phyloP scores from a whole-genome alignment of 2,888 invertebrate genomes.

The Nomada ferruginata region DNA sequence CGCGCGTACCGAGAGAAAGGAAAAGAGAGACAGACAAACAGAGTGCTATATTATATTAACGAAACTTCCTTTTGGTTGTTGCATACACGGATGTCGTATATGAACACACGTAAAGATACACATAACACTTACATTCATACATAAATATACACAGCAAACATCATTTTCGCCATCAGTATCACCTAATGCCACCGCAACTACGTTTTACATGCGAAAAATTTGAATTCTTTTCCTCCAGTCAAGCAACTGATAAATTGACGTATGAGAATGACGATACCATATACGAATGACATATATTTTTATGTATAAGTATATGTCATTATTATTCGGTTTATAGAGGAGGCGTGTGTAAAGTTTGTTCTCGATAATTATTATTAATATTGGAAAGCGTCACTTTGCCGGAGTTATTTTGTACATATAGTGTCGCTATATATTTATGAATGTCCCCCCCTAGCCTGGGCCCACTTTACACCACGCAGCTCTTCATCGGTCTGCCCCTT shows the following conservation, averaged over 20 bases:
- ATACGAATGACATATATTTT: conserved; percentile 23
- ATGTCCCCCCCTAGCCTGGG: conserved; percentile 27
- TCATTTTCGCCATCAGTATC: conserved; percentile 38
- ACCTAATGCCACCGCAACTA: conserved; percentile 39
- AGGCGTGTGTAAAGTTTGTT: conserved; percentile 66
- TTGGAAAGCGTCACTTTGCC: conserved; percentile 52
- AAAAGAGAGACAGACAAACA: background rate
- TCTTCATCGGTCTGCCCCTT: conserved; percentile 34
- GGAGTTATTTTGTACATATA: conserved; percentile 69
- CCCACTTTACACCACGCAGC: conserved; percentile 48
- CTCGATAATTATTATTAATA: conserved; percentile 59
- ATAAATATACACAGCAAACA: conserved; percentile 11
- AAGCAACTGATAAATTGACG: conserved; percentile 55
- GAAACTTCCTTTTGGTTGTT: conserved; percentile 54
- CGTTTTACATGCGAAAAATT: conserved; percentile 60
- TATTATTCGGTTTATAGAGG: conserved; percentile 50
- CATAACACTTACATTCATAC: conserved; percentile 13
- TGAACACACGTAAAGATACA: background rate
- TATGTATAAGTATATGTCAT: conserved; percentile 54
- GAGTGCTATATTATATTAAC: conserved; percentile 44
- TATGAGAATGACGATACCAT: conserved; percentile 50
- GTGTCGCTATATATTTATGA: conserved; percentile 40
- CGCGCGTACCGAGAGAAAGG: conserved; percentile 12
- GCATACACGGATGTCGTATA: conserved; percentile 42
- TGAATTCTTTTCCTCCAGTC: conserved; percentile 40